Evolutionary conservation across 1,140 invertebrate species (phyloP), one percentile per base, ranked within the genome.

Genomic region (Bilobella aurantiaca): DNA sequence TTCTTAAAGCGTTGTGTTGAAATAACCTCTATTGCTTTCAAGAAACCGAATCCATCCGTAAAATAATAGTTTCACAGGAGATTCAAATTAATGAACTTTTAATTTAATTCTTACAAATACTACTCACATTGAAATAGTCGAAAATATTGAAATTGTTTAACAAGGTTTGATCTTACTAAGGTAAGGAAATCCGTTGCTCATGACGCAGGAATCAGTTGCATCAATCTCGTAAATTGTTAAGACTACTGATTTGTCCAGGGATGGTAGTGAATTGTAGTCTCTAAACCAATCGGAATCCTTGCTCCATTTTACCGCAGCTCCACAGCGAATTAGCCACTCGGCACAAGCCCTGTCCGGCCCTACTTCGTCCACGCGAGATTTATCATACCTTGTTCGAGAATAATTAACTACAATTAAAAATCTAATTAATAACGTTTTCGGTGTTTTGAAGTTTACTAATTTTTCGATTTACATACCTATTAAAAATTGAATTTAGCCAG

Each of bases 341-440:
- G 91, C 89, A 80, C 90, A 93, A n/a, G 87, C 87, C 74, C 86
- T 75, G 76, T 95, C 90, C 2, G 91, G 83, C 0, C 92, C 92
- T 65, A 91, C 80, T 72, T 82, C 76, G 76, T 86, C 83, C 31
- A 91, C 82, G 70, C 90, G 78, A 3, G 82, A 78, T 29, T 78
- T 69, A 75, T 90, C 88, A 34, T 57, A 62, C 27, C 49, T 53
- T 12, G 8, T 8, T 42, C 8, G 8, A 42, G n/a, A 42, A 42
- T 12, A 42, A 12, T 42, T 12, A 42, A n/a, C 37, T 42, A 42
- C n/a, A n/a, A n/a, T n/a, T n/a, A n/a, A n/a, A n/a, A n/a, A n/a
- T n/a, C n/a, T n/a, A n/a, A n/a, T 42, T n/a, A 42, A 42, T 12
- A 42, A n/a, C 37, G 8, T 42, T 12, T n/a, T 42, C 37, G 8